Base-by-base conservation (phyloP, 2,797 vertebrate species). In the Pithecia hirsuta region DNA sequence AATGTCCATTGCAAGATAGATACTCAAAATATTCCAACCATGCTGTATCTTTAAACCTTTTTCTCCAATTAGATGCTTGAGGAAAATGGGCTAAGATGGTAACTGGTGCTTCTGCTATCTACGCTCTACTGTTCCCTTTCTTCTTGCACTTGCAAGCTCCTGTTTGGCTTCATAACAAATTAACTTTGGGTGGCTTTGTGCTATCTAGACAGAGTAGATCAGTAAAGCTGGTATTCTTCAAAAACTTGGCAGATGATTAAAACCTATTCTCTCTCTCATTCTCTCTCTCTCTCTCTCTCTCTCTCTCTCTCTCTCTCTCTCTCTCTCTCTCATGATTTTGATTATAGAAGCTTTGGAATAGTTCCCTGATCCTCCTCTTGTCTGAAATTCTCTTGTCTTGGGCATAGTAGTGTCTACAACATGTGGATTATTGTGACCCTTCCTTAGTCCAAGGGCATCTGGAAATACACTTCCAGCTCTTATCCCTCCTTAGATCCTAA, bases 1-100 rank as follows among this genome's bases (percentile, higher is more conserved):
- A 84, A 59, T 84, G 36, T 39, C 33, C 67, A 50, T 6, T 33
- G 30, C 17, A 83, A 83, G 4, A 44, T 24, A 83, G 4, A 48
- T 28, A 41, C 15, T 89, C 13, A 93, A 94, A 91, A 30, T 22
- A 79, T 61, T 50, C 20, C 19, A n/a, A 28, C 36, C 55, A 59
- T 39, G 2, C 86, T 19, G 2, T 46, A 70, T 33, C 2, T 75
- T 81, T 74, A 76, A 92, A n/a, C 55, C 28, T 72, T 75, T 44
- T 75, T 28, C 20, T 7, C 15, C 20, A 72, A 30, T 3, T 39
- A 83, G 17, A 92, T 30, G 7, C 22, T 92, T 20, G 57, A 15
- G 28, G 48, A 64, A 22, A 0, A 1, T 50, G 12, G 4, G 6
- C 4, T 7, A 48, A 14, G 2, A 4, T n/a, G 14, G 2, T 6